Evolutionary conservation across 1,140 invertebrate genomes (phyloP).

Genomic region (Cheumatopsyche charites): DNA sequence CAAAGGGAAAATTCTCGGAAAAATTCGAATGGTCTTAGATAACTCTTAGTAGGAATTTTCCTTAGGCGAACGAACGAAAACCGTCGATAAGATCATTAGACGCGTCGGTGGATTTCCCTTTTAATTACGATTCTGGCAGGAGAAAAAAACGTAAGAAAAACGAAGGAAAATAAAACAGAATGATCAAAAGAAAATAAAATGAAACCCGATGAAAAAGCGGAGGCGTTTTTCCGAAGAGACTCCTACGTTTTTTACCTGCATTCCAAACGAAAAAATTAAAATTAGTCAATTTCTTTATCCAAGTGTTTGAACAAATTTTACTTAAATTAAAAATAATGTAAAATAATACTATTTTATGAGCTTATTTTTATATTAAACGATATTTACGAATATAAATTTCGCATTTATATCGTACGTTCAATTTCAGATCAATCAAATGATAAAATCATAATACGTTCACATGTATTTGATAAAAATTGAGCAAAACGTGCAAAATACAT

Average conservation of each 20-base stretch:
- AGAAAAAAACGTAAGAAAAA: slow-evolving; percentile 7
- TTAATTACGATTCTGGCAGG: neutral
- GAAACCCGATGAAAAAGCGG: no score
- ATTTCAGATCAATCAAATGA: no score
- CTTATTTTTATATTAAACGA: no score
- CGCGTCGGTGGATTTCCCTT: neutral
- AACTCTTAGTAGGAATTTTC: neutral
- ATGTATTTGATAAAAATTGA: no score
- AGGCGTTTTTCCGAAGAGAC: neutral
- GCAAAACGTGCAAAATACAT: no score
- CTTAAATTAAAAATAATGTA: no score
- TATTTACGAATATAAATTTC: no score
- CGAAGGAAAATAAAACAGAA: neutral
- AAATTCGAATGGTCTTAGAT: neutral
- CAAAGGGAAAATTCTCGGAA: no score
- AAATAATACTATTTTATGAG: no score
- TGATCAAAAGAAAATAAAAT: no score
- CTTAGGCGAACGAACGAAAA: neutral
- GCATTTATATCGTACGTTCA: no score
- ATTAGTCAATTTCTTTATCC: neutral
- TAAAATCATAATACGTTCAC: no score
- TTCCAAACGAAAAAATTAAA: neutral
- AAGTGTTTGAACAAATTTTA: neutral
- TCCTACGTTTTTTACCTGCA: slow-evolving; percentile 8
- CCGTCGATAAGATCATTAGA: neutral